phyloP scores from a whole-genome alignment of 2,113 vertebrate species.

The Acanthochromis polyacanthus region DNA sequence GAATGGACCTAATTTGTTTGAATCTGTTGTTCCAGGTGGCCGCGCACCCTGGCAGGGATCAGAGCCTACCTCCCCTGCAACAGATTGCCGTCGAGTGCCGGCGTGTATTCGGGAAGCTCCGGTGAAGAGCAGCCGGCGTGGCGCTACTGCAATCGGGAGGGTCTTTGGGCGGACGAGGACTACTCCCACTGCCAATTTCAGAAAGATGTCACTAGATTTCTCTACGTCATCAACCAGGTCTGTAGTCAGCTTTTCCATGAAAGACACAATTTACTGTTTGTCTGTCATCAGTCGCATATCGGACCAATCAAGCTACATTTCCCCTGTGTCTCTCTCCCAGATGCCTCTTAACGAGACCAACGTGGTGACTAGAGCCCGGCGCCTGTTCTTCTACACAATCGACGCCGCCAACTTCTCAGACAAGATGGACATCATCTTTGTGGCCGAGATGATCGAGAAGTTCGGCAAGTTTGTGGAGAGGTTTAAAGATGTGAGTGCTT shows the following conservation, averaged over 20 bases:
- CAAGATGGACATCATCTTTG: conserved; percentile 99
- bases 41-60: conserved; percentile 94
- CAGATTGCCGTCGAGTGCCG: conserved; percentile 87
- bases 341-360: conserved; percentile 97
- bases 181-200: conserved; percentile 96
- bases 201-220: conserved; percentile 94
- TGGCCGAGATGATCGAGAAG: conserved; percentile 99
- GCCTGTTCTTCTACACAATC: conserved; percentile 92
- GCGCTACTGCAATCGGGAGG: conserved; percentile 91
- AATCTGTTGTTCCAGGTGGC: conserved; percentile 87
- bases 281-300: neutral
- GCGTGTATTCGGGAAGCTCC: conserved; percentile 88
- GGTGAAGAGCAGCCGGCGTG: conserved; percentile 92
- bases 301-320: neutral
- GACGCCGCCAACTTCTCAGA: conserved; percentile 98
- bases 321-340: conserved; percentile 69
- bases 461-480: conserved; percentile 96
- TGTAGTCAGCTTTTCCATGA: neutral
- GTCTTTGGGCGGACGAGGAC: conserved; percentile 94
- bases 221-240: conserved; percentile 98
- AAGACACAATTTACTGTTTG: no score
- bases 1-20: neutral
- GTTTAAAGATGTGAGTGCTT: conserved; percentile 91
- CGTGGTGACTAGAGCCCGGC: conserved; percentile 91
- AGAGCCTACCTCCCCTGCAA: conserved; percentile 92